phyloP scores from a whole-genome alignment of 2,113 vertebrate genomes.

The Bos taurus region ARS-UCD2.0 NC_037334.1:65812501-65813000 shows the following conservation, averaged over 20 bases:
- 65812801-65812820: neutral
- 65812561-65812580: neutral
- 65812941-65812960: neutral
- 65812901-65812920: neutral
- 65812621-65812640: neutral
- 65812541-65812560: neutral
- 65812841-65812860: neutral
- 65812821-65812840: neutral
- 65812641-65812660: neutral
- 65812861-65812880: neutral
- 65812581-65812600: neutral
- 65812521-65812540: neutral
- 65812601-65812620: neutral
- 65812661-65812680: neutral
- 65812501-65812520: neutral
- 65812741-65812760: neutral
- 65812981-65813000: constrained; percentile 76
- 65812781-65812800: neutral
- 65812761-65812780: neutral
- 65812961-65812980: neutral
- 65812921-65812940: neutral
- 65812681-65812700: neutral
- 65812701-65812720: neutral
- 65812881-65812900: neutral
- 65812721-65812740: neutral